A percentile compares a stretch with the other conserved stretches of the same genome.
Conservation (phyloP, 2,888 invertebrate species). For the Coenonympha arcania region DNA sequence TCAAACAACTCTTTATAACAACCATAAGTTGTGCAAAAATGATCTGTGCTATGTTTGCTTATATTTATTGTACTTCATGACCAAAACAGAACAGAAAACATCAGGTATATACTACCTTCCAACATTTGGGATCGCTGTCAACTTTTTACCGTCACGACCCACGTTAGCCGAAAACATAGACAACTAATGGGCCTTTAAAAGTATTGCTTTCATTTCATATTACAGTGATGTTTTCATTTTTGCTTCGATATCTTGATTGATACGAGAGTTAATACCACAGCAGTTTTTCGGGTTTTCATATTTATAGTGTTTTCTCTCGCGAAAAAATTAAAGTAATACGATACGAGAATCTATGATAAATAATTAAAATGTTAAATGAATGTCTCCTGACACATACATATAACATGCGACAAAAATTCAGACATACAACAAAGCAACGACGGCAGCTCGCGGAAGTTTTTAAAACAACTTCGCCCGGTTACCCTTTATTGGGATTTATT, state of each 20-base stretch:
- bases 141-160: neutral
- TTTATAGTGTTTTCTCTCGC: neutral
- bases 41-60: too few species aligned
- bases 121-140: neutral
- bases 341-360: too few species aligned
- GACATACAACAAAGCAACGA: constrained; percentile 26
- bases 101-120: too few species aligned
- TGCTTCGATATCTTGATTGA: too few species aligned
- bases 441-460: constrained; percentile 31
- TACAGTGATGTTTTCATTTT: neutral
- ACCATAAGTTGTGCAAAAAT: too few species aligned
- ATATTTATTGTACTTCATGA: too few species aligned
- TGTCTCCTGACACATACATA: neutral
- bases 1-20: too few species aligned
- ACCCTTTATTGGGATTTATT: constrained; percentile 54
- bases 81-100: too few species aligned
- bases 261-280: too few species aligned
- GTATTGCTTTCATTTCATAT: neutral
- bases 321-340: neutral
- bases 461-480: constrained; percentile 32
- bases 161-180: constrained; percentile 22
- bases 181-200: neutral
- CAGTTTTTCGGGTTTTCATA: too few species aligned
- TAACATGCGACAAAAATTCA: constrained; percentile 20
- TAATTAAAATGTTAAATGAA: neutral